Evolutionary conservation across 2,797 vertebrate species (phyloP), one percentile per base, ranked within the genome.

Genomic region (Galago senegalensis): DNA sequence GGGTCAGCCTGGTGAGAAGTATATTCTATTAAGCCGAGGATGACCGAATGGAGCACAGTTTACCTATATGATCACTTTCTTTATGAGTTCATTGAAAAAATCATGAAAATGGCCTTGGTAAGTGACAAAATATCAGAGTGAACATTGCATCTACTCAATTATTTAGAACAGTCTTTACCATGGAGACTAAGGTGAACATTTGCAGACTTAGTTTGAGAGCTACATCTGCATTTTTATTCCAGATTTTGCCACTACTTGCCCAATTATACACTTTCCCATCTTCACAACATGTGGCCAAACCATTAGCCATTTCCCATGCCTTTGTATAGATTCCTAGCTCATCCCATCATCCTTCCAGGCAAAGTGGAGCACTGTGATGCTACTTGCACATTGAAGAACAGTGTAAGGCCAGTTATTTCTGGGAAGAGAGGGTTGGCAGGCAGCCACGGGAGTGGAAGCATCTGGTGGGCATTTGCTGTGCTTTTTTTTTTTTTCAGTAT

Each of bases 201-300:
- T 17, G 9, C 2, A 23, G 40, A 56, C 40, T 77, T 65, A n/a
- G 23, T 83, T 20, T 83, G 16, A 83, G 81, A 65, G 10, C 69
- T 37, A 60, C 11, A 49, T 29, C 37, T 61, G 53, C n/a, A 80
- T 81, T 87, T 94, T 65, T 43, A 29, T 94, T 88, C 46, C 49
- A 95, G 49, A 94, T 40, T 2, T 40, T 87, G 63, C 46, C 58
- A 89, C 20, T 72, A 37, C 9, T 79, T 86, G 31, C 77, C 56
- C 61, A 84, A 5, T 88, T 75, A 75, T 25, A 58, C 2, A 37
- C 29, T 2, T 86, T 87, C 34, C 61, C 86, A 29, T 49, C 84
- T 93, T 93, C 31, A 21, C 70, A 92, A 91, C 46, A 73, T 8
- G 4, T 46, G n/a, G 40, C 49, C 75, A 95, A 83, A 83, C 17